These are phyloP conservation scores for Odontothrips loti DNA, from an alignment of 2,888 invertebrate genomes.

Conservation along the genomic window DNA sequence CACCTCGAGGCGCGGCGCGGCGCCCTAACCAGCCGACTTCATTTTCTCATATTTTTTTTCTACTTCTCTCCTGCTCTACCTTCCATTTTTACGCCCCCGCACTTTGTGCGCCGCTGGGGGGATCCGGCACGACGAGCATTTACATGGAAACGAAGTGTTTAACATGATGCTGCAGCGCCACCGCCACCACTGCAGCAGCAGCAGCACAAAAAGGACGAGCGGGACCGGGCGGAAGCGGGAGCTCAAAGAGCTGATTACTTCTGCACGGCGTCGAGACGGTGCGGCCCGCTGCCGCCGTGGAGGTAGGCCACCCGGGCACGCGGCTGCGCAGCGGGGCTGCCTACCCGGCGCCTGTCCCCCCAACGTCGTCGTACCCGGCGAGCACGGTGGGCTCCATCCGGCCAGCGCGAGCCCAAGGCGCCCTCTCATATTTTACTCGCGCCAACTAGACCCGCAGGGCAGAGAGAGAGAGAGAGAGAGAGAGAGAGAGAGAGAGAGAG, in stretches of 20 bases:
- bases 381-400: too few species aligned
- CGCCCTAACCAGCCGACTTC: neutral
- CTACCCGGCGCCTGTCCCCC: neutral
- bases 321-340: too few species aligned
- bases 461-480: too few species aligned
- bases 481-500: too few species aligned
- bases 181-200: neutral
- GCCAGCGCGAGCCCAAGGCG: too few species aligned
- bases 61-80: neutral
- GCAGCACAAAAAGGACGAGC: neutral
- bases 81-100: constrained; percentile 5
- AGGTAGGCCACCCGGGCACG: too few species aligned
- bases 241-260: too few species aligned
- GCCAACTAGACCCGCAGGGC: constrained; percentile 16
- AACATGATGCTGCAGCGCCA: neutral
- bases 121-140: constrained; percentile 34
- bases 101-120: neutral
- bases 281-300: too few species aligned
- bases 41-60: too few species aligned
- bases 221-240: neutral
- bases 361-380: too few species aligned
- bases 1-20: neutral
- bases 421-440: constrained; percentile 16
- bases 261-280: too few species aligned
- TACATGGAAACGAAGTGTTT: constrained; percentile 37